Conservation (phyloP, 2,888 invertebrate species). For the Rhimphoctona megacephalus region DNA sequence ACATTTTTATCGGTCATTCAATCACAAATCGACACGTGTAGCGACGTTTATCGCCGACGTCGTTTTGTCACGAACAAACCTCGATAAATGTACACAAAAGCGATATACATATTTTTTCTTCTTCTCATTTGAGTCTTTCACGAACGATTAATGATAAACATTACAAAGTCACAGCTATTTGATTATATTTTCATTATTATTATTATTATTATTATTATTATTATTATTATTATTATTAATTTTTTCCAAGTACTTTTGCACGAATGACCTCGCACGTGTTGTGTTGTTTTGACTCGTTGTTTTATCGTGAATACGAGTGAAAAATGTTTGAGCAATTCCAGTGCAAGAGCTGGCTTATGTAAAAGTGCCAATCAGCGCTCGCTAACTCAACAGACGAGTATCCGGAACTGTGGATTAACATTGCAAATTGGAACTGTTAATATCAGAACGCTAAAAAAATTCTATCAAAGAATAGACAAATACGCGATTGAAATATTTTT, state of each 20-base stretch:
- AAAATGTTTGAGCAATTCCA: neutral
- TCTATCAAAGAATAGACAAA: neutral
- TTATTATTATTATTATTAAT: neutral
- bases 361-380: neutral
- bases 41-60: neutral
- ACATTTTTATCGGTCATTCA: slow-evolving; percentile 13
- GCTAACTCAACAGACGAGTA: too few species aligned
- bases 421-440: neutral
- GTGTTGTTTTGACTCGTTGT: neutral
- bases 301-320: neutral
- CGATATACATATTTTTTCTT: neutral
- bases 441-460: neutral
- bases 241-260: neutral
- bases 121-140: neutral
- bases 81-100: slow-evolving; percentile 8
- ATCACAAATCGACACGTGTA: slow-evolving; percentile 38
- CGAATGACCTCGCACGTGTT: neutral
- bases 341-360: neutral
- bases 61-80: slow-evolving; percentile 20
- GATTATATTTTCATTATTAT: neutral
- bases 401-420: too few species aligned
- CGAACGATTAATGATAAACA: neutral
- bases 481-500: neutral
- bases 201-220: neutral
- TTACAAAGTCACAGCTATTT: neutral